Percentiles rank a stretch among this genome's conserved stretches.
Conservation (phyloP, 2,888 invertebrate genomes). For the Lordiphosa fenestrarum region DNA sequence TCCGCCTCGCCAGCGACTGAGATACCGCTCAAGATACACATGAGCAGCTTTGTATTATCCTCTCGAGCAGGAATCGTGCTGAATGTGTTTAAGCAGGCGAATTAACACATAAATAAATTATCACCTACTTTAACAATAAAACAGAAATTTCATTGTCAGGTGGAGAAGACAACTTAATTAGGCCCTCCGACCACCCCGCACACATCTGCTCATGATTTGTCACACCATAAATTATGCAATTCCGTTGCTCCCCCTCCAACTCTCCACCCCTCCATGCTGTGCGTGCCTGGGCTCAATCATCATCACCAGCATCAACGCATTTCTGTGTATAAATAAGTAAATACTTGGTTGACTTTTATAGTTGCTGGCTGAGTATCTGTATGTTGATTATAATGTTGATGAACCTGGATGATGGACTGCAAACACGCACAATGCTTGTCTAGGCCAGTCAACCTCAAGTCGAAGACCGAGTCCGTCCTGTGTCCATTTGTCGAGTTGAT, state of each 20-base stretch:
- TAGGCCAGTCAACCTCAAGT: slow-evolving; percentile 1
- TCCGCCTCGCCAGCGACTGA: slow-evolving; percentile 50
- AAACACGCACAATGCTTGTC: slow-evolving; percentile 54
- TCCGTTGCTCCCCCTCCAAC: slow-evolving; percentile 29
- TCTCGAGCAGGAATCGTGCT: slow-evolving; percentile 66
- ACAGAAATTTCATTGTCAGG: not conserved
- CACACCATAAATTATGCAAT: slow-evolving; percentile 74
- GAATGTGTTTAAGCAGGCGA: slow-evolving; percentile 45
- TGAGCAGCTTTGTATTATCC: slow-evolving; percentile 54
- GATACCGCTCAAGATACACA: slow-evolving; percentile 62
- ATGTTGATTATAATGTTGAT: slow-evolving; percentile 61
- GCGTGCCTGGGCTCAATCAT: slow-evolving; percentile 70
- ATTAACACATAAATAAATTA: slow-evolving; percentile 40
- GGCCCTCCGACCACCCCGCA: too few relatives aligned
- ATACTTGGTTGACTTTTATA: slow-evolving; percentile 64
- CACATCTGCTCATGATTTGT: slow-evolving; percentile 58
- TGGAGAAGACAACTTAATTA: not conserved
- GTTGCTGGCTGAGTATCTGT: slow-evolving; percentile 34
- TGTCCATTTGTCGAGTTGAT: slow-evolving; percentile 57
- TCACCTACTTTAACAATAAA: slow-evolving; percentile 3
- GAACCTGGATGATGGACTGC: slow-evolving; percentile 74
- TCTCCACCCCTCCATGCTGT: slow-evolving; percentile 9
- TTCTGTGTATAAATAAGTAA: slow-evolving; percentile 57
- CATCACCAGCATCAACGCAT: slow-evolving; percentile 45
- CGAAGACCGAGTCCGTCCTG: slow-evolving; percentile 3